A percentile compares a stretch with the other conserved stretches of the same genome.
These are phyloP conservation scores for Okapia johnstoni DNA, from an alignment of 2,113 vertebrate genomes.

Conservation along the genomic window DNA sequence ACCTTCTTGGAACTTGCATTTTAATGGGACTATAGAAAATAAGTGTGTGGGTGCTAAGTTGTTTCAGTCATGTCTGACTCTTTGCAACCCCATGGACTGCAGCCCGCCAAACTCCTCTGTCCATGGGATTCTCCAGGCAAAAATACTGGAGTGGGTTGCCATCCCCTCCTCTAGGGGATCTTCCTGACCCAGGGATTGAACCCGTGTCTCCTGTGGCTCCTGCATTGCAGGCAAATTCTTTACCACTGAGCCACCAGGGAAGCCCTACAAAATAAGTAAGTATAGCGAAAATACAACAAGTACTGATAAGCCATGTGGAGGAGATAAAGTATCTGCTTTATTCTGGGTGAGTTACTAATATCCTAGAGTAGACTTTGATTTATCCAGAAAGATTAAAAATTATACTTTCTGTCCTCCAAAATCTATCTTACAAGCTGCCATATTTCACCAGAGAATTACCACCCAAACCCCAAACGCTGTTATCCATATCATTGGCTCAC, in stretches of 20 bases:
- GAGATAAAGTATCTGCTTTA: neutral
- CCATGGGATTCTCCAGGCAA: neutral
- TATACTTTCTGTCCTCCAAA: neutral
- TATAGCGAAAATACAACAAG: neutral
- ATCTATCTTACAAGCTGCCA: neutral
- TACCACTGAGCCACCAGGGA: neutral
- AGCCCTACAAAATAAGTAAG: neutral
- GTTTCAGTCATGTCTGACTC: neutral
- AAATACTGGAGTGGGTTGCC: neutral
- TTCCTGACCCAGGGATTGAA: neutral
- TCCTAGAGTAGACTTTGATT: neutral
- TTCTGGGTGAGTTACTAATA: neutral
- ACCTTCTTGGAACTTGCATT: neutral
- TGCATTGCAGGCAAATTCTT: neutral
- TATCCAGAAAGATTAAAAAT: neutral
- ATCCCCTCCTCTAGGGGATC: neutral
- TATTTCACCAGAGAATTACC: neutral
- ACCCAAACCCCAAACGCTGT: neutral
- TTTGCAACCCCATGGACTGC: neutral
- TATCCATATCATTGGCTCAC: neutral
- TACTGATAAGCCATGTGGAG: neutral
- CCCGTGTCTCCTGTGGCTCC: fast-evolving
- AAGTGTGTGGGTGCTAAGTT: neutral
- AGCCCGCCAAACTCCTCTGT: neutral
- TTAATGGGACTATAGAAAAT: neutral